phyloP scores from a whole-genome alignment of 2,888 invertebrate species.

The Drosophila helvetica region DNA sequence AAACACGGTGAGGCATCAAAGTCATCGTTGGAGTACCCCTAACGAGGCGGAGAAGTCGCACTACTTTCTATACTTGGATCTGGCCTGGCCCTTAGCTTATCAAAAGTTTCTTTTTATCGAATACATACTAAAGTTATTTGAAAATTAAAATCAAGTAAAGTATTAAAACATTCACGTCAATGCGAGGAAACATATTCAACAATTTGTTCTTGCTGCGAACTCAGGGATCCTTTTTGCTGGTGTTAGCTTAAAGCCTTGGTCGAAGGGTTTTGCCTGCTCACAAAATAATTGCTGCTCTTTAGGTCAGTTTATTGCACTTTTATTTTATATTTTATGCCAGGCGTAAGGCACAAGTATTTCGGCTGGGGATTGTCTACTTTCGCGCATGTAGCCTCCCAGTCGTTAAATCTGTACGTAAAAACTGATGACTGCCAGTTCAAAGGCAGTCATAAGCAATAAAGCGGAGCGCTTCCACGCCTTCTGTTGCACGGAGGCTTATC shows the following conservation, averaged over 20 bases:
- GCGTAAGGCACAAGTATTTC: neutral
- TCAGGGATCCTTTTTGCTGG: neutral
- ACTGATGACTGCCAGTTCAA: constrained; percentile 25
- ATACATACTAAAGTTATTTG: neutral
- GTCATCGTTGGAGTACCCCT: constrained; percentile 22
- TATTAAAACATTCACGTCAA: too few species aligned
- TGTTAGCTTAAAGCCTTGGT: neutral
- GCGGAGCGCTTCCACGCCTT: neutral
- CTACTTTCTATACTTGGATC: constrained; percentile 32
- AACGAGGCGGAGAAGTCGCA: constrained; percentile 10
- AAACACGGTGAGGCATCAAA: constrained; percentile 45
- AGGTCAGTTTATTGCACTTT: constrained; percentile 42
- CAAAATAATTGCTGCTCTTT: constrained; percentile 29
- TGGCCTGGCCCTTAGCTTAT: neutral
- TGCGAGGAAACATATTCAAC: neutral
- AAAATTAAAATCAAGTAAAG: too few species aligned
- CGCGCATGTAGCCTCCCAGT: constrained; percentile 22
- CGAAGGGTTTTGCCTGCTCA: constrained; percentile 13
- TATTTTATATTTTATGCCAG: constrained; percentile 36
- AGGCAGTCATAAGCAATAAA: constrained; percentile 51
- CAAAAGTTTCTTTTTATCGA: neutral
- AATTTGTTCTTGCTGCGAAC: too few species aligned
- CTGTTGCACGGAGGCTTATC: constrained; percentile 46
- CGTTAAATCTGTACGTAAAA: constrained; percentile 53
- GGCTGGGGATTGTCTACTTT: constrained; percentile 18